Conservation (phyloP, 2,113 vertebrate species). For the Aegithalos caudatus region DNA sequence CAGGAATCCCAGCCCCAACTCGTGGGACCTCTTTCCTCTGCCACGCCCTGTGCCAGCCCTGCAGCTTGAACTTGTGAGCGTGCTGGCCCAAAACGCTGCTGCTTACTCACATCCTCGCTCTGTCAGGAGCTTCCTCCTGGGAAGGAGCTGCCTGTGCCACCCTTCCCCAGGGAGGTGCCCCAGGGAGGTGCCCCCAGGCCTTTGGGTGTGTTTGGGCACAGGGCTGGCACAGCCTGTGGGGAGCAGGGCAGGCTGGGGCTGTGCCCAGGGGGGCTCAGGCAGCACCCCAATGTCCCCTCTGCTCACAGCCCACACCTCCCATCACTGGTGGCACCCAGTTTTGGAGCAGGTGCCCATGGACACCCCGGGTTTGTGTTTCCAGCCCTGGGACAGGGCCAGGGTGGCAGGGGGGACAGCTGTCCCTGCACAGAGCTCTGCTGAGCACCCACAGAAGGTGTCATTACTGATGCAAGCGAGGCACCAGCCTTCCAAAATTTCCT, state of each 20-base stretch:
- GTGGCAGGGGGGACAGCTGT: background rate
- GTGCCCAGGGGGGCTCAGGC: background rate
- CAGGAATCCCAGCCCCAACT: background rate
- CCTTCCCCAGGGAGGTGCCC: background rate
- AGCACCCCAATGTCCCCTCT: background rate
- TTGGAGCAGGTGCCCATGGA: background rate
- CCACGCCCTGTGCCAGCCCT: background rate
- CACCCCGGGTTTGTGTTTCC: accelerated
- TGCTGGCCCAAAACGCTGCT: accelerated
- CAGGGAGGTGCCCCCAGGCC: background rate
- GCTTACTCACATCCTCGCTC: background rate
- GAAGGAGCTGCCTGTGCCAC: background rate
- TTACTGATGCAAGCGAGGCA: background rate
- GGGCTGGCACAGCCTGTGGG: background rate
- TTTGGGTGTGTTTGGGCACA: background rate
- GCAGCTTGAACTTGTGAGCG: background rate
- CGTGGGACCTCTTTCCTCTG: background rate
- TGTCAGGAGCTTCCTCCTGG: background rate
- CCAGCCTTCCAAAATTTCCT: background rate
- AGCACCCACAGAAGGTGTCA: background rate
- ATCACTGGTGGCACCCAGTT: accelerated
- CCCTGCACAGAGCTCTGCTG: background rate
- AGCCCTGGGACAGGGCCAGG: accelerated
- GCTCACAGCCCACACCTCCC: background rate
- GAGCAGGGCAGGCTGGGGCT: background rate